Evolutionary conservation across 1,140 invertebrate genomes (phyloP).

Genomic region (Phymorhynchus buccinoides): DNA sequence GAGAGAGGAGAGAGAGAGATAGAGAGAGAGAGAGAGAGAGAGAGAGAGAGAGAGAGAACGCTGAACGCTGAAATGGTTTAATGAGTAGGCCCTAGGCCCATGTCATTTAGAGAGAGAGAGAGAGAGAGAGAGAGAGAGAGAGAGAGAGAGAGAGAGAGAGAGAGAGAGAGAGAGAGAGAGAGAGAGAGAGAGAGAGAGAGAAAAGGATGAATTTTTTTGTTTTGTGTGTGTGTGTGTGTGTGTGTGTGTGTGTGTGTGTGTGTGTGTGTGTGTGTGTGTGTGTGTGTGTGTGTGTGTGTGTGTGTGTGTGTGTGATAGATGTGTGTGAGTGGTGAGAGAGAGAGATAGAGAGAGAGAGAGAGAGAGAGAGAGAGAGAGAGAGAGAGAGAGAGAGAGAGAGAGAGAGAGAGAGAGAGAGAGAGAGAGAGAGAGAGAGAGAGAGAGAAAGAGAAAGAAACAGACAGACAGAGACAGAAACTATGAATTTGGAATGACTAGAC

Average conservation of each 20-base stretch:
- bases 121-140: constrained; percentile 8
- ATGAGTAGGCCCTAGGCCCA: too few relatives aligned
- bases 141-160: not conserved
- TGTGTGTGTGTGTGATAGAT: too few relatives aligned
- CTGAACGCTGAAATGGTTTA: too few relatives aligned
- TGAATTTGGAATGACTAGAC: too few relatives aligned
- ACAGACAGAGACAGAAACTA: not conserved
- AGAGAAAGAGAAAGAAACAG: not conserved
- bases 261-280: too few relatives aligned
- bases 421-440: not conserved
- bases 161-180: not conserved
- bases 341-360: not conserved
- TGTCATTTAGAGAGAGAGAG: too few relatives aligned
- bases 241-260: not conserved
- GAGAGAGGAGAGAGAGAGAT: not conserved
- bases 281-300: too few relatives aligned
- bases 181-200: not conserved
- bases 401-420: not conserved
- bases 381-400: not conserved
- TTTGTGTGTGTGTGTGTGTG: not conserved
- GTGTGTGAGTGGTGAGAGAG: too few relatives aligned
- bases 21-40: not conserved
- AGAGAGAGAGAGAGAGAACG: not conserved
- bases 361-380: not conserved
- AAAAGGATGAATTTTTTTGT: not conserved